Base-by-base conservation (phyloP, 2,888 invertebrate genomes). In the Philonicus albiceps region DNA sequence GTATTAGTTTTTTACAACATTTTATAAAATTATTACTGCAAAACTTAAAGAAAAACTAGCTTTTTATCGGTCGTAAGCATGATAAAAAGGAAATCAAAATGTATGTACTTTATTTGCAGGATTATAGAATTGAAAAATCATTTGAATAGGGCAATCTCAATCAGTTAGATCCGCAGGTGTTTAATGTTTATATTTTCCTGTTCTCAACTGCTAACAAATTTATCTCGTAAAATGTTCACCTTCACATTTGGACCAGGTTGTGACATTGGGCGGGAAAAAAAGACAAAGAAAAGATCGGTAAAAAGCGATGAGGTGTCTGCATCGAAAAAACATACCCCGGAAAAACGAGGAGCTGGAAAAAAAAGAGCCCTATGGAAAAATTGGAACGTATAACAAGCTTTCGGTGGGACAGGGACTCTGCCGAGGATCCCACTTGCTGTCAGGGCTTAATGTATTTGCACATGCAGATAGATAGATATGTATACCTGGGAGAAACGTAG, bases 381-480 rank as follows among this genome's bases (percentile, higher is more conserved):
- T 19, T 64, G 8, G 64, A n/a, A 43, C 22, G 76, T 40, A 22
- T 37, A 76, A 76, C 37, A 76, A 76, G 76, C 76, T 37, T 40
- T 34, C 76, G 11, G 22, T 34, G 76, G 37, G 37, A 40, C 76
- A 40, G 37, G 37, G 40, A 76, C 34, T 76, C 76, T 22, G 40
- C 19, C 22, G 6, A 16, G 37, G 22, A 76, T 37, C 76, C 76
- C 37, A 37, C 8, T 76, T 37, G 34, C 76, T 76, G 76, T 37
- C 76, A 37, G 37, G 40, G 40, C 76, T 22, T 76, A 76, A 76
- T 76, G 40, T 76, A 76, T 76, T 76, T 76, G 40, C 76, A 76
- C 76, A 76, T 76, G 76, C 76, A 76, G 76, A 76, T 76, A 43
- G 37, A 37, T 11, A 37, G 37, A 11, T 11, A 37, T 11, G 13